These are phyloP conservation scores for Falco naumanni DNA, from an alignment of 2,797 vertebrate species.

Conservation along the genomic window DNA sequence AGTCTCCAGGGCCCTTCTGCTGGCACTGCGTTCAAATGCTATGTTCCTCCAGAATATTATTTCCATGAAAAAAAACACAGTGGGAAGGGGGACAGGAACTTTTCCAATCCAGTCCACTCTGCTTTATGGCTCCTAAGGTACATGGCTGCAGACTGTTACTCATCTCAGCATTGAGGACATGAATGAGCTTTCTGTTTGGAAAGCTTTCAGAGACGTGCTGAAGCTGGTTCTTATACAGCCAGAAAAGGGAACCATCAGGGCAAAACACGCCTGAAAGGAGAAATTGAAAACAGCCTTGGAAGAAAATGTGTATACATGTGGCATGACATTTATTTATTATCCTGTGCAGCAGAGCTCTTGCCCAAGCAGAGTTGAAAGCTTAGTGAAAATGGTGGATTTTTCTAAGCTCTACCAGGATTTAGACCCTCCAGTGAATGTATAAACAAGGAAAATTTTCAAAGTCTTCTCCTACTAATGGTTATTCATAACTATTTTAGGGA, in stretches of 20 bases:
- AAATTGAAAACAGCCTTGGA: constrained; percentile 68
- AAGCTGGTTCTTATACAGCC: constrained; percentile 18
- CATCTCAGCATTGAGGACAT: neutral
- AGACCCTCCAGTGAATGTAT: constrained; percentile 41
- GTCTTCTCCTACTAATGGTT: constrained; percentile 40
- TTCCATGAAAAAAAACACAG: neutral
- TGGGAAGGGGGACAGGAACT: neutral
- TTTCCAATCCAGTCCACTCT: neutral
- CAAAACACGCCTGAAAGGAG: constrained; percentile 44
- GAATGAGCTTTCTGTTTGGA: constrained; percentile 51
- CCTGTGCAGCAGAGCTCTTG: constrained; percentile 20
- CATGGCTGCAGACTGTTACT: constrained; percentile 37
- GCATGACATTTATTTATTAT: constrained; percentile 72
- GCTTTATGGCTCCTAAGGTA: constrained; percentile 33
- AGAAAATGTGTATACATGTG: constrained; percentile 56
- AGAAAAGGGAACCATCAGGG: constrained; percentile 47
- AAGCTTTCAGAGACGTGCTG: constrained; percentile 34
- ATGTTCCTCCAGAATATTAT: neutral
- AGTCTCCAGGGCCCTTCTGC: neutral
- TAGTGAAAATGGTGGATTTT: constrained; percentile 49
- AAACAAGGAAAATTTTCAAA: constrained; percentile 58
- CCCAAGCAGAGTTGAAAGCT: constrained; percentile 57
- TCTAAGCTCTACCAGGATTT: constrained; percentile 53
- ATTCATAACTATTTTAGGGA: constrained; percentile 54
- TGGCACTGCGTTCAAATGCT: neutral